Evolutionary conservation across 2,113 vertebrate genomes (phyloP).

Genomic region (Campylomormyrus numenius): DNA sequence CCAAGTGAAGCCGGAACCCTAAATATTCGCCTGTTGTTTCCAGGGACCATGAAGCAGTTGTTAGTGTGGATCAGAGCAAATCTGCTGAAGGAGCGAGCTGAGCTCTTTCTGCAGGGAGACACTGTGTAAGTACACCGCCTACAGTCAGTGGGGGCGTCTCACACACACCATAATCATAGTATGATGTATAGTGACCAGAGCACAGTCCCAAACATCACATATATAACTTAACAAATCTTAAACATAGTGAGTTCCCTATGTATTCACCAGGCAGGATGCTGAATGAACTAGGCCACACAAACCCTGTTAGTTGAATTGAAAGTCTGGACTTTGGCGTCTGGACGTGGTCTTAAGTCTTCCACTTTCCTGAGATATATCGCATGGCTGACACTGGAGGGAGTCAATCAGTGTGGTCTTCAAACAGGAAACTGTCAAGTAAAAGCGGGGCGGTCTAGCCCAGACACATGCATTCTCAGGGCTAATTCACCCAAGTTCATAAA

Average conservation of each 20-base stretch:
- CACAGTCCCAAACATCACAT: background rate
- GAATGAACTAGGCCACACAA: background rate
- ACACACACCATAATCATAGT: background rate
- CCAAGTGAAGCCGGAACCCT: background rate
- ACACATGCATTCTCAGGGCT: background rate
- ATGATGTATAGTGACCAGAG: background rate
- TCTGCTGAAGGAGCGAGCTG: conserved; percentile 84
- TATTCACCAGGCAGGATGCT: background rate
- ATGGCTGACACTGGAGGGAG: background rate
- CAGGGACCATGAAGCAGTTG: conserved; percentile 89
- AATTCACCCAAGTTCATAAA: background rate
- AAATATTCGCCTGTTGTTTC: conserved; percentile 41
- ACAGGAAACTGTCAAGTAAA: background rate
- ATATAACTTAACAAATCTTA: background rate
- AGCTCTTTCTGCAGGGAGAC: conserved; percentile 91
- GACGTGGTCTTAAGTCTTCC: background rate
- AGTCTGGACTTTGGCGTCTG: background rate
- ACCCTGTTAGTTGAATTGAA: background rate
- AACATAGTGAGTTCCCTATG: background rate
- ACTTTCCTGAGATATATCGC: background rate
- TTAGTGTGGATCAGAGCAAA: conserved; percentile 89
- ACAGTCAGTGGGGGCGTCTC: background rate
- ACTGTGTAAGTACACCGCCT: conserved; percentile 73
- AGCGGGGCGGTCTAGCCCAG: background rate
- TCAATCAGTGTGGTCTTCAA: background rate